A percentile compares a stretch with the other conserved stretches of the same genome.
phyloP scores from a whole-genome alignment of 1,140 invertebrate species.

The Pseudomyrmex concolor region DNA sequence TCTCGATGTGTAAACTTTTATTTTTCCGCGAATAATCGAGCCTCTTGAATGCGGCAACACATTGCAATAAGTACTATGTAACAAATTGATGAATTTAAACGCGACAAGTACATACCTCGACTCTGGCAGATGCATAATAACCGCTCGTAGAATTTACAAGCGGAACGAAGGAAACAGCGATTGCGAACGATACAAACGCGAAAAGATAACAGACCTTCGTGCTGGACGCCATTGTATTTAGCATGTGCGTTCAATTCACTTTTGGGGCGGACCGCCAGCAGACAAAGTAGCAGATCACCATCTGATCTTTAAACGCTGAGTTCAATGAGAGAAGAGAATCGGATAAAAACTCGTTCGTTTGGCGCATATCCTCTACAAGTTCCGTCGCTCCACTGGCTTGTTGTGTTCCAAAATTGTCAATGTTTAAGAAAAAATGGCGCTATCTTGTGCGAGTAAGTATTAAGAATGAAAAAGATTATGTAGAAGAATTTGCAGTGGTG shows the following conservation, averaged over 20 bases:
- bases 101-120: constrained; percentile 57
- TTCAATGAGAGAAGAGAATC: too few species aligned
- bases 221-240: constrained; percentile 63
- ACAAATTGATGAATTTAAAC: too few species aligned
- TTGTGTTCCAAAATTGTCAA: neutral
- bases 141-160: neutral
- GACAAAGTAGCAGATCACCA: too few species aligned
- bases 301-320: too few species aligned
- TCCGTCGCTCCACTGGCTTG: too few species aligned
- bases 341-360: too few species aligned
- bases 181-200: constrained; percentile 7
- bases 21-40: neutral
- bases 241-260: neutral
- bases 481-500: neutral
- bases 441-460: constrained; percentile 87
- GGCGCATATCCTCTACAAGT: too few species aligned
- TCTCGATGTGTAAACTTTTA: neutral
- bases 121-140: constrained; percentile 61
- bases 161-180: neutral
- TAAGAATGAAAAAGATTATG: neutral
- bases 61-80: too few species aligned
- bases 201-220: constrained; percentile 29
- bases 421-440: constrained; percentile 84
- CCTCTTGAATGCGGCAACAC: too few species aligned
- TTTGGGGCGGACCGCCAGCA: neutral